Percentiles rank a stretch among this genome's conserved stretches.
Conservation (phyloP, 2,888 invertebrate species). For the Homarus gammarus region DNA sequence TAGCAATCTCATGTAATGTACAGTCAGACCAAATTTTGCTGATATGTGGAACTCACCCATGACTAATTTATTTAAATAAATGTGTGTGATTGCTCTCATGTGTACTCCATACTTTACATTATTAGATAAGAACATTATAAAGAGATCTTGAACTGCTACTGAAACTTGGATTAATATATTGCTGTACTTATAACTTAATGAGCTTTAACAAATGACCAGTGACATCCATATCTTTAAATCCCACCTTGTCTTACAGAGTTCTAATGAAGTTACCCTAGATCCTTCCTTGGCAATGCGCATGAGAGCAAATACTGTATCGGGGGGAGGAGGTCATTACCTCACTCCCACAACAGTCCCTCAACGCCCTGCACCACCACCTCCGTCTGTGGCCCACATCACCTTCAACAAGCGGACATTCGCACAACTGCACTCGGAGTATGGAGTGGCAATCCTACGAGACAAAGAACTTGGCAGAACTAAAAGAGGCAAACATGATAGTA, state of each 20-base stretch:
- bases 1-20: no score
- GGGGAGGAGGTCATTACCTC: slow-evolving; percentile 48
- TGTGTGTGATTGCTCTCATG: no score
- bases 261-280: slow-evolving; percentile 65
- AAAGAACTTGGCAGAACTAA: slow-evolving; percentile 42
- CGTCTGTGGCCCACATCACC: slow-evolving; percentile 49
- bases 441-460: slow-evolving; percentile 61
- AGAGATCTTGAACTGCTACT: no score
- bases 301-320: slow-evolving; percentile 66
- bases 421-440: slow-evolving; percentile 70
- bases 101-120: no score
- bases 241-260: slow-evolving; percentile 41
- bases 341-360: slow-evolving; percentile 31
- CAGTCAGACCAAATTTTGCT: no score
- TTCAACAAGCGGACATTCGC: slow-evolving; percentile 58
- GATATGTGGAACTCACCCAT: no score
- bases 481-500: neutral
- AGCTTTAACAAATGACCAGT: no score
- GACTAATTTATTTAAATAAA: no score
- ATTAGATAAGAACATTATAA: no score
- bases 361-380: slow-evolving; percentile 41
- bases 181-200: no score
- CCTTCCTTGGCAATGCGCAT: slow-evolving; percentile 55
- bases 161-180: no score
- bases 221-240: no score